Base-by-base conservation (phyloP, 2,113 vertebrate species). In the Ctenomys sociabilis region DNA sequence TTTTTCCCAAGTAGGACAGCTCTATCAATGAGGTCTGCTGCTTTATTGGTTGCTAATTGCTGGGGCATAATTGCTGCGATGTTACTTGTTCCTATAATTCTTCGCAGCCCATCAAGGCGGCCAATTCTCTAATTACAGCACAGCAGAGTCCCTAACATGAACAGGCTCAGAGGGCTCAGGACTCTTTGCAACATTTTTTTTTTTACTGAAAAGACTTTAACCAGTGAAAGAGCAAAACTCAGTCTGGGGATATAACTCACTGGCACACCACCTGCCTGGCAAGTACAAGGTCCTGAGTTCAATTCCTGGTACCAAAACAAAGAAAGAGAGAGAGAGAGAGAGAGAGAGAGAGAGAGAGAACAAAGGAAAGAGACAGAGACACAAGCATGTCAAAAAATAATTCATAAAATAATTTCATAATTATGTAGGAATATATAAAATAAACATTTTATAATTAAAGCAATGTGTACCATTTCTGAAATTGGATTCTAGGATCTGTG, bases 11-110 rank as follows among this genome's bases (percentile, higher is more conserved):
- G 91, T 45, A 90, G 75, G 95, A 96, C 91, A 96, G 95, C 75
- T 86, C 14, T 94, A 91, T 97, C 95, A 96, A 94, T 93, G 96
- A 96, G 52, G 68, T 93, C 94, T 95, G 91, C 80, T 59, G 77
- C 90, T 96, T 96, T 97, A 97, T 63, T 78, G 96, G 96, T 90
- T 92, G 94, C 95, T 98, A 96, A 97, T 96, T 95, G 95, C 97
- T 3, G 28, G 77, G 72, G 87, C 94, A 70, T 96, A 94, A 97
- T 96, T 85, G 90, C 82, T 78, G 95, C 75, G 12, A n/a, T 11
- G 0, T 82, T 81, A 45, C 87, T 88, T 64, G 90, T 94, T 96
- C 90, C 92, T 96, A 49, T 92, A 93, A 96, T 94, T 97, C 96
- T 96, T 87, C 75, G 43, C 45, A 96, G 92, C 95, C 92, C 88